Conservation (phyloP, 2,797 vertebrate species). For the Melopsittacus undulatus region DNA sequence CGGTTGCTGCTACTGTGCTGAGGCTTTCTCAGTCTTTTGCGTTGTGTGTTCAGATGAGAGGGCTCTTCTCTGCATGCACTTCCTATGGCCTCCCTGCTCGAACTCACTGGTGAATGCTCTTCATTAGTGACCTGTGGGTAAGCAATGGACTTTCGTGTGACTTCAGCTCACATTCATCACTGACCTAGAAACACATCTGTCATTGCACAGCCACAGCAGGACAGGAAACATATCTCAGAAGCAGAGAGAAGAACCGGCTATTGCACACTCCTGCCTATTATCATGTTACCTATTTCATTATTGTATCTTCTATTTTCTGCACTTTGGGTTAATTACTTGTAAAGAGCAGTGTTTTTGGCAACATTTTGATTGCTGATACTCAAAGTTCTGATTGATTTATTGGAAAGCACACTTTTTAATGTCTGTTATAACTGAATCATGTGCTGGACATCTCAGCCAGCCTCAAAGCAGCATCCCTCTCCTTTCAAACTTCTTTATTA, state of each 20-base stretch:
- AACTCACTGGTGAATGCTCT: fast-evolving
- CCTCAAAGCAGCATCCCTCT: neutral
- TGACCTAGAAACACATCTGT: slow-evolving; percentile 33
- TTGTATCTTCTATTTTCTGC: neutral
- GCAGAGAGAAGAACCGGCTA: neutral
- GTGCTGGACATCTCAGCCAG: neutral
- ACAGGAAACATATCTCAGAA: neutral
- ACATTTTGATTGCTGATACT: neutral
- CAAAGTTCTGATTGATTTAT: neutral
- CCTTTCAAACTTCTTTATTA: neutral
- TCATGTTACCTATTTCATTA: neutral
- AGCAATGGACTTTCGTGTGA: neutral
- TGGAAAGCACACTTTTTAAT: neutral
- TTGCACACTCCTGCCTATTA: neutral
- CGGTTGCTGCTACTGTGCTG: neutral
- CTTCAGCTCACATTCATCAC: neutral
- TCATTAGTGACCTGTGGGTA: fast-evolving
- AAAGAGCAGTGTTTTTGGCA: neutral
- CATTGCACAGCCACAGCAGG: slow-evolving; percentile 9
- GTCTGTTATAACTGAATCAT: fast-evolving
- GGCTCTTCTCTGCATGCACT: fast-evolving
- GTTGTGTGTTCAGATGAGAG: neutral
- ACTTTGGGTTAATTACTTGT: neutral
- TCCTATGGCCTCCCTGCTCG: fast-evolving
- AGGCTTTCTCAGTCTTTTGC: neutral